These are phyloP conservation scores for Bufo bufo DNA, from an alignment of 2,113 vertebrate genomes.

Conservation along the genomic window DNA sequence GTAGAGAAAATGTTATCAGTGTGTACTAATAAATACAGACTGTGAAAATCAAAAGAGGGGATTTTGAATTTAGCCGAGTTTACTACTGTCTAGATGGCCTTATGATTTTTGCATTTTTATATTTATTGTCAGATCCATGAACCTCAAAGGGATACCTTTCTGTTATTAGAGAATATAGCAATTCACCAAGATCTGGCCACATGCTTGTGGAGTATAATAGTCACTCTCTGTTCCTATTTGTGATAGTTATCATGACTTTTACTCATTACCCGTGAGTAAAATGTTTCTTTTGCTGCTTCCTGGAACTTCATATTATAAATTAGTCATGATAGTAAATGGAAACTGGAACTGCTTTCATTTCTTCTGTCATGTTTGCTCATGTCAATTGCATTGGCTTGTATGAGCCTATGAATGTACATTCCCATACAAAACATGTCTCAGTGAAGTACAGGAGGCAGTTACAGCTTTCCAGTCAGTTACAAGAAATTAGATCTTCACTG, in stretches of 20 bases:
- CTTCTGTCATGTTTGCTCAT: not conserved
- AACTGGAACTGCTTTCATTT: not conserved
- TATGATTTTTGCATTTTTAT: not conserved
- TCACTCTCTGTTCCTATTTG: not conserved
- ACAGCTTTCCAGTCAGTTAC: not conserved
- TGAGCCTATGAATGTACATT: not conserved
- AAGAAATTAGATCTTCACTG: not conserved
- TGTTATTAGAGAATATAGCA: not conserved
- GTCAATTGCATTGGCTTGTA: not conserved
- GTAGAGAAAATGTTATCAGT: not conserved
- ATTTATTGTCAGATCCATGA: not conserved
- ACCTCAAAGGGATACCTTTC: not conserved
- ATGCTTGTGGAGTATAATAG: not conserved
- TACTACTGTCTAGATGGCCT: not conserved
- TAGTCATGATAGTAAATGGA: conserved; percentile 8
- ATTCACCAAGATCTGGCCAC: not conserved
- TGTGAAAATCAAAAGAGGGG: not conserved
- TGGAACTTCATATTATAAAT: not conserved
- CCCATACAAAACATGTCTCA: not conserved
- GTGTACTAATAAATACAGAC: no score
- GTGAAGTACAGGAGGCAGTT: not conserved
- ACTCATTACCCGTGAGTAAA: not conserved
- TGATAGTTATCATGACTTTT: conserved; percentile 3
- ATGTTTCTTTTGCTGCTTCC: not conserved
- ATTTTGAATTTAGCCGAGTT: not conserved